Evolutionary conservation across 2,797 vertebrate species (phyloP).

Genomic region (Mareca strepera): DNA sequence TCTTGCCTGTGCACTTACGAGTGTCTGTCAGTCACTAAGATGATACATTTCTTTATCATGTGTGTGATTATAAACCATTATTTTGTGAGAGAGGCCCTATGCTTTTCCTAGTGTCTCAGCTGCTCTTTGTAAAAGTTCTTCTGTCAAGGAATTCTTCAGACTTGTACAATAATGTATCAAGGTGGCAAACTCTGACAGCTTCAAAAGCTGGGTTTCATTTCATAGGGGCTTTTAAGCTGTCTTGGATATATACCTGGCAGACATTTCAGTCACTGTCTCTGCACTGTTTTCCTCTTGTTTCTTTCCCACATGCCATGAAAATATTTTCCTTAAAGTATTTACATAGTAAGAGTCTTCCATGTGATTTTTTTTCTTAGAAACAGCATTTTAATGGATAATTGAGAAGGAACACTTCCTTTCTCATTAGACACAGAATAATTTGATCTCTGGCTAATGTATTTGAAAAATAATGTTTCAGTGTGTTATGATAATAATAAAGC

Average conservation of each 20-base stretch:
- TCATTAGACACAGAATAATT: slow-evolving; percentile 67
- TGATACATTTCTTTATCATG: slow-evolving; percentile 67
- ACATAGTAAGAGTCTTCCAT: slow-evolving; percentile 50
- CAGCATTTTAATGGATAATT: slow-evolving; percentile 70
- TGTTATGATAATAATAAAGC: slow-evolving; percentile 68
- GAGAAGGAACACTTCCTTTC: slow-evolving; percentile 64
- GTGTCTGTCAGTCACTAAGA: slow-evolving; percentile 58
- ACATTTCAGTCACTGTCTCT: slow-evolving; percentile 65
- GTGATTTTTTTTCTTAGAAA: slow-evolving; percentile 31
- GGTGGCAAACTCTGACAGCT: slow-evolving; percentile 75
- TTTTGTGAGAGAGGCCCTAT: slow-evolving; percentile 62
- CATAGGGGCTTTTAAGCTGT: slow-evolving; percentile 75
- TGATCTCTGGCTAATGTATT: slow-evolving; percentile 68
- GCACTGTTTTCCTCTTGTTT: slow-evolving; percentile 58
- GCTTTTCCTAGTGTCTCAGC: slow-evolving; percentile 62
- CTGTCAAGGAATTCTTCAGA: slow-evolving; percentile 71
- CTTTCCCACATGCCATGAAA: slow-evolving; percentile 66
- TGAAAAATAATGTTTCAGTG: slow-evolving; percentile 60
- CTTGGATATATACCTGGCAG: slow-evolving; percentile 65
- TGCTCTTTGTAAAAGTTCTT: slow-evolving; percentile 71
- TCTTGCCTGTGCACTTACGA: slow-evolving; percentile 60
- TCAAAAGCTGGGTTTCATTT: slow-evolving; percentile 75
- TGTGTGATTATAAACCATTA: slow-evolving; percentile 75
- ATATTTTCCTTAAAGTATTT: slow-evolving; percentile 75
- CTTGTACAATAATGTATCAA: slow-evolving; percentile 70